Percentiles rank a stretch among this genome's conserved stretches.
Evolutionary conservation across 2,888 invertebrate genomes (phyloP).

Genomic region (Perizoma flavofasciatum): DNA sequence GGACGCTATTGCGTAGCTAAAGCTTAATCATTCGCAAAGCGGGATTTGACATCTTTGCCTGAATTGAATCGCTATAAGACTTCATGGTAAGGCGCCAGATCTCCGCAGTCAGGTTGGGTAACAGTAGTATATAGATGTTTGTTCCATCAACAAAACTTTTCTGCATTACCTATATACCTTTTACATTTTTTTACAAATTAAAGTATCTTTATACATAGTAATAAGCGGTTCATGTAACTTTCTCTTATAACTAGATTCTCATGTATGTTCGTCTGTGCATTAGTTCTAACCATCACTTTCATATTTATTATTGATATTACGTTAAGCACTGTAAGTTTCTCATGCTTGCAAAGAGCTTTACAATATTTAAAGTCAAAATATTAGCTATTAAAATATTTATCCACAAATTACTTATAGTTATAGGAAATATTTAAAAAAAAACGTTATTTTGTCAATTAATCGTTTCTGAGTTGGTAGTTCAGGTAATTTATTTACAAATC

Average conservation of each 20-base stretch:
- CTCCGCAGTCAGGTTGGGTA: not conserved
- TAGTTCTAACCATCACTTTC: slow-evolving; percentile 15
- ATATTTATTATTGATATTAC: slow-evolving; percentile 3
- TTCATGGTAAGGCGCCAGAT: too few species aligned
- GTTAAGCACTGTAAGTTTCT: slow-evolving; percentile 7
- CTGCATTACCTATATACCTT: slow-evolving; percentile 11
- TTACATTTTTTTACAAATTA: slow-evolving; percentile 5
- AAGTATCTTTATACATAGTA: slow-evolving; percentile 1
- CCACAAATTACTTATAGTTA: not conserved
- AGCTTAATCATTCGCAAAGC: too few species aligned
- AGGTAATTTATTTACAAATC: too few species aligned
- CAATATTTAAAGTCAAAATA: not conserved
- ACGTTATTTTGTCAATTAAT: not conserved
- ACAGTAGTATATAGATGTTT: too few species aligned
- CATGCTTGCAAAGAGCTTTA: slow-evolving; percentile 23
- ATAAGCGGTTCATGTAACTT: slow-evolving; percentile 11
- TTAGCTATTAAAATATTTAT: not conserved
- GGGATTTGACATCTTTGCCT: too few species aligned
- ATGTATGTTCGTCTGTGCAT: slow-evolving; percentile 22
- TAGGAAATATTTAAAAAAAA: not conserved
- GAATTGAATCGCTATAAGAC: too few species aligned
- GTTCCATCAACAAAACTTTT: too few species aligned
- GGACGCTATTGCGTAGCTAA: too few species aligned
- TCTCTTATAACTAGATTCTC: slow-evolving; percentile 26
- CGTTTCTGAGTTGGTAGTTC: not conserved